Evolutionary conservation across 2,113 vertebrate genomes (phyloP).

Genomic region (Chloropsis hardwickii): DNA sequence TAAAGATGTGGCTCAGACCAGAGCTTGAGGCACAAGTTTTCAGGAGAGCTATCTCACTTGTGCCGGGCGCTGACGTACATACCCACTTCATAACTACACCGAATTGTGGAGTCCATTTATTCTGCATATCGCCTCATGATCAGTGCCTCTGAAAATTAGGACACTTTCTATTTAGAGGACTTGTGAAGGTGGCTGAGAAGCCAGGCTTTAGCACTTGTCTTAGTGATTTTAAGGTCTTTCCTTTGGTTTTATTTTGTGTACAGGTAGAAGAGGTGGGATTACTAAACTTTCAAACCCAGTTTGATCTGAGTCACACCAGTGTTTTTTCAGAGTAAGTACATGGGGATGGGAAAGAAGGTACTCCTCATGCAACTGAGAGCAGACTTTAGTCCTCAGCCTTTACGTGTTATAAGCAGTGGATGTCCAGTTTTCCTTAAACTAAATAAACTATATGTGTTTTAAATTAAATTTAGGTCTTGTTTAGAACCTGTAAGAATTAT

Average conservation of each 20-base stretch:
- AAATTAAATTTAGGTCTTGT: neutral
- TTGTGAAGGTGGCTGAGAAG: neutral
- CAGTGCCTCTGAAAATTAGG: neutral
- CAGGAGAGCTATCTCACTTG: no score
- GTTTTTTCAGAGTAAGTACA: neutral
- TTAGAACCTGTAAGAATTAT: neutral
- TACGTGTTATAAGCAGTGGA: neutral
- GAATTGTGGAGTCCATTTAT: no score
- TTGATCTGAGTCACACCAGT: neutral
- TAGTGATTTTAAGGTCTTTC: neutral
- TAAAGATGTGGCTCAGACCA: no score
- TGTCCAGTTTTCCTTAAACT: neutral
- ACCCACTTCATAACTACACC: no score
- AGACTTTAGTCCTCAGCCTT: neutral
- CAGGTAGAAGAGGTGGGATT: neutral
- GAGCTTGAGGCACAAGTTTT: no score
- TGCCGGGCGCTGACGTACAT: no score
- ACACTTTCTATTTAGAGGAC: neutral
- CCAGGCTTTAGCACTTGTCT: neutral
- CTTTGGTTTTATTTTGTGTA: neutral
- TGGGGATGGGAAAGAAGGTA: neutral
- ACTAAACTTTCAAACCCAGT: neutral
- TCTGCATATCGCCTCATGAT: neutral
- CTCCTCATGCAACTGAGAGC: neutral
- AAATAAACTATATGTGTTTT: neutral